Base-by-base conservation (phyloP, 2,888 invertebrate species). In the Leucoptera coffeella region DNA sequence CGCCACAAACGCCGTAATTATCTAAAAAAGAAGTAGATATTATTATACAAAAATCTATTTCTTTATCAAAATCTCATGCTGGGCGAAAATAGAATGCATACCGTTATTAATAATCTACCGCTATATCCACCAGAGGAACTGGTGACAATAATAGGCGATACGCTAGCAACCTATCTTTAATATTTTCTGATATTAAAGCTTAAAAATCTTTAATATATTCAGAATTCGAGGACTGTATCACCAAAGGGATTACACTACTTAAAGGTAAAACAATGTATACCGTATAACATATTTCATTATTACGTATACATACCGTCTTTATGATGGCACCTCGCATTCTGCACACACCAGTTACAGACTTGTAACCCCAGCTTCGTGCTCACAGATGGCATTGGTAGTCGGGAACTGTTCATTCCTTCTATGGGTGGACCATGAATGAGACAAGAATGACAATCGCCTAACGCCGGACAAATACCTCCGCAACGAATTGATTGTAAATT, bases 281-380 rank as follows among this genome's bases (percentile, higher is more conserved):
- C n/a, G n/a, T n/a, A n/a, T n/a, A n/a, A n/a, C n/a, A n/a, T n/a
- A n/a, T n/a, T n/a, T n/a, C n/a, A n/a, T n/a, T n/a, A n/a, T n/a
- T n/a, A n/a, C n/a, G n/a, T n/a, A 17, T 12, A 52, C 45, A 56
- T 65, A 75, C 84, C 86, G 43, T 88, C 85, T 42, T 84, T 83
- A 40, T 87, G 85, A 50, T 92, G 91, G 47, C 94, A 94, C 22
- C 85, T 74, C 0, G 89, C 89, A 45, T 90, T 90, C 48, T 93
- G 91, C 2, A 94, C 92, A 50, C 93, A 94, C 93, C 94, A 94
- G 22, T 83, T 84, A 45, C 90, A 91, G 38, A 87, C 85, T 27
- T 83, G 82, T 3, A 88, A 58, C 12, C 85, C 82, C 28, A 88
- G 53, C 44, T 87, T 85, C 37, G 82, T 80, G 27, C 87, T 85